Evolutionary conservation across 37 sponge, comb jelly and placozoan species (phyloP).

Genomic region (Cladorhizidae sp.): DNA sequence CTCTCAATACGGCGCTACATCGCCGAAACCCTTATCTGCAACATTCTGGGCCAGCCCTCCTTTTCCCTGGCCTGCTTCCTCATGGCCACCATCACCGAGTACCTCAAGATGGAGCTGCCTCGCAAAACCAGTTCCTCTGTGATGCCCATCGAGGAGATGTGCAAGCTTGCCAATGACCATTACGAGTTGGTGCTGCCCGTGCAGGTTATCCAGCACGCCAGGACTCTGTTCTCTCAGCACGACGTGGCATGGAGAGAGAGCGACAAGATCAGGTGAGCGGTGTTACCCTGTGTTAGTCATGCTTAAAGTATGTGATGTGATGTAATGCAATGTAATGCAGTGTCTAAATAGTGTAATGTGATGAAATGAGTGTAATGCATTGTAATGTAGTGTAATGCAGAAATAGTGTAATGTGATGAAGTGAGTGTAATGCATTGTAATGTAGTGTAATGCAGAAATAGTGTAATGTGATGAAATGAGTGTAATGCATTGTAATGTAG

Average conservation of each 20-base stretch:
- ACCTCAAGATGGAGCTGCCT: constrained; percentile 56
- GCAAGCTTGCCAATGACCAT: constrained; percentile 75
- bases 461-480: not conserved
- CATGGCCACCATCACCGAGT: constrained; percentile 49
- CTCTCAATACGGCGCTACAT: constrained; percentile 76
- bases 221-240: constrained; percentile 75
- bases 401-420: not conserved
- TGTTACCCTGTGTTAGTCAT: not conserved
- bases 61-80: constrained; percentile 69
- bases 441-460: not conserved
- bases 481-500: not conserved
- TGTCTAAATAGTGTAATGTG: not conserved
- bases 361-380: not conserved
- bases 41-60: constrained; percentile 81
- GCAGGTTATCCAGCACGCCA: constrained; percentile 62
- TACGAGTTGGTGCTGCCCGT: constrained; percentile 45
- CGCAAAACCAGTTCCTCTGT: not conserved
- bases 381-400: not conserved
- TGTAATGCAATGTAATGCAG: no score
- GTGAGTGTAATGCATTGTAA: not conserved
- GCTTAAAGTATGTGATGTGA: not conserved
- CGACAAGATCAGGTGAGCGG: constrained; percentile 65
- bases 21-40: constrained; percentile 72
- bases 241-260: constrained; percentile 84
- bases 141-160: constrained; percentile 65